phyloP scores from a whole-genome alignment of 2,888 invertebrate species.

The Brachylomia viminalis region DNA sequence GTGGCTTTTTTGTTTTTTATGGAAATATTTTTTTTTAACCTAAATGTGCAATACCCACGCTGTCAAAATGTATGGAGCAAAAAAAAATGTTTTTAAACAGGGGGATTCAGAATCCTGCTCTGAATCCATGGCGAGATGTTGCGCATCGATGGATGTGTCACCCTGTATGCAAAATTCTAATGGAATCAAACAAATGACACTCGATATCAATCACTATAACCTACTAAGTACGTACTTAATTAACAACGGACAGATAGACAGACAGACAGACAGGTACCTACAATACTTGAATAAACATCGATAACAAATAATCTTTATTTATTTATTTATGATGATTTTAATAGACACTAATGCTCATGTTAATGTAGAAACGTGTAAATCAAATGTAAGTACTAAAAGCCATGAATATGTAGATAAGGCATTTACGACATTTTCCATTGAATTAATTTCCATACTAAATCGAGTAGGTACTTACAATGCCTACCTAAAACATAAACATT shows the following conservation, averaged over 20 bases:
- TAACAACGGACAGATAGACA: not conserved
- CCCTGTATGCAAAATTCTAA: not conserved
- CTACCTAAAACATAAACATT: not conserved
- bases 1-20: too few relatives aligned
- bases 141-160: too few relatives aligned
- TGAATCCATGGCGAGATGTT: too few relatives aligned
- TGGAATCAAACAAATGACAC: slow-evolving; percentile 18
- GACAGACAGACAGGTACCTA: not conserved
- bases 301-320: slow-evolving; percentile 18
- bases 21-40: too few relatives aligned
- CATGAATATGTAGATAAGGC: slow-evolving; percentile 39
- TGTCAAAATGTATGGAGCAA: too few relatives aligned
- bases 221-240: not conserved
- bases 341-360: slow-evolving; percentile 35
- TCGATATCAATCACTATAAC: not conserved
- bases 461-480: not conserved
- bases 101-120: too few relatives aligned
- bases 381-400: slow-evolving; percentile 23
- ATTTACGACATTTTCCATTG: slow-evolving; percentile 38
- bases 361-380: slow-evolving; percentile 50
- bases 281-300: not conserved
- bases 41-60: too few relatives aligned
- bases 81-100: too few relatives aligned
- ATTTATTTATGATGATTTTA: slow-evolving; percentile 40
- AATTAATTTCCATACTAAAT: slow-evolving; percentile 51